Evolutionary conservation across 2,888 invertebrate species (phyloP).

Genomic region (Torymus tubicola): DNA sequence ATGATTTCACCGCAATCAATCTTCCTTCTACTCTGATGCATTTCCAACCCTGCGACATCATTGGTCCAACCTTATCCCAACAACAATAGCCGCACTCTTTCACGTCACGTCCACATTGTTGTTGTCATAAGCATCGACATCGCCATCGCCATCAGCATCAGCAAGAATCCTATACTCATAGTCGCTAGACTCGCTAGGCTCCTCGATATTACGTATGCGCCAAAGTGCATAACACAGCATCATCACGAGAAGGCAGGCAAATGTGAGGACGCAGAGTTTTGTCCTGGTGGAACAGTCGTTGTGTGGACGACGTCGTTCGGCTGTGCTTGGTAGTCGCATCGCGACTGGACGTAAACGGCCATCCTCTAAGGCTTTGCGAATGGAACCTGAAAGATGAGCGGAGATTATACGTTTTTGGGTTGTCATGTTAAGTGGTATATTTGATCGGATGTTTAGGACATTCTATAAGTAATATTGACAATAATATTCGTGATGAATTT

Average conservation of each 20-base stretch:
- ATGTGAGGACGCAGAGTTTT: not conserved
- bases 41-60: no score
- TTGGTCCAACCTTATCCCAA: no score
- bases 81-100: not conserved
- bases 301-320: not conserved
- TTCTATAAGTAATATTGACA: no score
- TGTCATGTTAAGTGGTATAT: no score
- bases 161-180: conserved; percentile 42
- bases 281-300: not conserved
- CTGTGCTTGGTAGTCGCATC: conserved; percentile 8
- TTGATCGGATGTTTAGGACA: no score
- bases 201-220: conserved; percentile 44
- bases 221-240: conserved; percentile 49
- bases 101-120: conserved; percentile 11
- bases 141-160: not conserved
- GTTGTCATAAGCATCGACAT: not conserved
- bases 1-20: no score
- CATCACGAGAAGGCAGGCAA: conserved; percentile 5
- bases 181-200: conserved; percentile 32
- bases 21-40: no score
- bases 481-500: no score
- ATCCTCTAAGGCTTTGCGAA: conserved; percentile 39
- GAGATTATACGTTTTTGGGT: no score
- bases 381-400: conserved; percentile 18
- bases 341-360: conserved; percentile 18